These are phyloP conservation scores for Scleropages formosus DNA, from an alignment of 2,797 vertebrate species.

Conservation along the genomic window DNA sequence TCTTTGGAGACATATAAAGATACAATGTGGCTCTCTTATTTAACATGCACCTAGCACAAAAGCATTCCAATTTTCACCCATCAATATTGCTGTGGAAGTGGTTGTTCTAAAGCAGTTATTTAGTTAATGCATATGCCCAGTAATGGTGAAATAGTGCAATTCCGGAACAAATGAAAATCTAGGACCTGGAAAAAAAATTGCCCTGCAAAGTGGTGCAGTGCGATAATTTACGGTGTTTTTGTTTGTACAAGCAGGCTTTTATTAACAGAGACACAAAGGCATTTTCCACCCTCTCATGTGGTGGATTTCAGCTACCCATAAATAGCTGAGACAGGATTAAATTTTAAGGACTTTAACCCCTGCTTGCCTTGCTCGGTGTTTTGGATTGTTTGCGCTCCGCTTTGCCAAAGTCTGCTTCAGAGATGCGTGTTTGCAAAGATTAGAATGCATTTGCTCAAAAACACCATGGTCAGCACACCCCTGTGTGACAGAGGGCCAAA, in stretches of 20 bases:
- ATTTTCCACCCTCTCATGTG: constrained; percentile 7
- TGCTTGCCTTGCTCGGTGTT: neutral
- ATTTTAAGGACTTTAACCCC: constrained; percentile 12
- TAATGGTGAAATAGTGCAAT: too few relatives aligned
- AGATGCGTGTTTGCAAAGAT: constrained; percentile 32
- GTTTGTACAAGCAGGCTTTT: constrained; percentile 1
- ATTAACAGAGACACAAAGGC: constrained; percentile 3
- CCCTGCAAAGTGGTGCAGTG: too few relatives aligned
- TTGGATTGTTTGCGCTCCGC: constrained; percentile 11
- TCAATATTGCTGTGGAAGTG: neutral
- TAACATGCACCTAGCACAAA: neutral
- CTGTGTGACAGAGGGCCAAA: constrained; percentile 25
- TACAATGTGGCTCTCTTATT: neutral
- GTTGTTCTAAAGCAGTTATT: neutral
- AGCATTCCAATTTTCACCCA: neutral
- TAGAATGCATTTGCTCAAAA: constrained; percentile 34
- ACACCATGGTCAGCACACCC: constrained; percentile 25
- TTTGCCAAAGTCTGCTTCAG: constrained; percentile 15
- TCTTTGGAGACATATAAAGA: neutral
- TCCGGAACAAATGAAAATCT: neutral
- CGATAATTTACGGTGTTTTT: too few relatives aligned
- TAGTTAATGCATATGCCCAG: too few relatives aligned
- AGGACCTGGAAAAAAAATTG: too few relatives aligned
- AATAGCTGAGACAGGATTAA: constrained; percentile 27
- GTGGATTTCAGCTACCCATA: constrained; percentile 21